phyloP scores from a whole-genome alignment of 2,888 invertebrate species.

The Drosophila lutescens region DNA sequence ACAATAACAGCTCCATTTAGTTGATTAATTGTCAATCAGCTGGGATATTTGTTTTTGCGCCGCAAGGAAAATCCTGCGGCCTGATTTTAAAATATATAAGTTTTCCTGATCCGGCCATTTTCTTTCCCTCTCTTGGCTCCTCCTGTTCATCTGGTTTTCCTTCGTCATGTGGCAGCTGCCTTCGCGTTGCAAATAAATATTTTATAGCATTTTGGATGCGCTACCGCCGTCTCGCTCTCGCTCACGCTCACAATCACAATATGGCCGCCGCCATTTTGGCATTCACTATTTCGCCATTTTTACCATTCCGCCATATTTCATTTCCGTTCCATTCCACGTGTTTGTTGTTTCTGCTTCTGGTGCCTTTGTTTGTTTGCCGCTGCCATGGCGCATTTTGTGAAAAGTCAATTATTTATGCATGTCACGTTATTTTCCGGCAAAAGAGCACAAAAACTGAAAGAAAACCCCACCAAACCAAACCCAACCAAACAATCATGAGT shows the following conservation, averaged over 20 bases:
- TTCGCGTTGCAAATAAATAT: constrained; percentile 50
- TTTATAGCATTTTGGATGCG: constrained; percentile 43
- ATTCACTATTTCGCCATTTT: constrained; percentile 58
- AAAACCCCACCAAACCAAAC: constrained; percentile 18
- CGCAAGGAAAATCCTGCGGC: not conserved
- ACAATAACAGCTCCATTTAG: constrained; percentile 54
- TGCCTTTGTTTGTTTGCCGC: constrained; percentile 57
- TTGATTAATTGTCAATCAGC: constrained; percentile 71
- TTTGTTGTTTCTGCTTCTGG: constrained; percentile 31
- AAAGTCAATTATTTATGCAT: constrained; percentile 80
- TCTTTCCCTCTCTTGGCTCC: constrained; percentile 1
- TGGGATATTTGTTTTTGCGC: constrained; percentile 16
- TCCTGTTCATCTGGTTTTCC: constrained; percentile 12
- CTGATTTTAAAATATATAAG: constrained; percentile 10
- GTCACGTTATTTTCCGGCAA: constrained; percentile 75
- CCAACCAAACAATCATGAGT: constrained; percentile 39
- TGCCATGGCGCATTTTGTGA: constrained; percentile 53
- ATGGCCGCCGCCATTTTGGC: constrained; percentile 67
- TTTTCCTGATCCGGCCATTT: not conserved
- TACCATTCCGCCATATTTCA: constrained; percentile 72
- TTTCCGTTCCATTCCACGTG: constrained; percentile 60
- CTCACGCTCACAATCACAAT: constrained; percentile 33
- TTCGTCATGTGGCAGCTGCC: constrained; percentile 32
- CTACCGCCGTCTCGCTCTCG: constrained; percentile 1
- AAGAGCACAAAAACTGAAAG: constrained; percentile 38